phyloP scores from a whole-genome alignment of 2,797 vertebrate genomes.

The Acanthornis magna region DNA sequence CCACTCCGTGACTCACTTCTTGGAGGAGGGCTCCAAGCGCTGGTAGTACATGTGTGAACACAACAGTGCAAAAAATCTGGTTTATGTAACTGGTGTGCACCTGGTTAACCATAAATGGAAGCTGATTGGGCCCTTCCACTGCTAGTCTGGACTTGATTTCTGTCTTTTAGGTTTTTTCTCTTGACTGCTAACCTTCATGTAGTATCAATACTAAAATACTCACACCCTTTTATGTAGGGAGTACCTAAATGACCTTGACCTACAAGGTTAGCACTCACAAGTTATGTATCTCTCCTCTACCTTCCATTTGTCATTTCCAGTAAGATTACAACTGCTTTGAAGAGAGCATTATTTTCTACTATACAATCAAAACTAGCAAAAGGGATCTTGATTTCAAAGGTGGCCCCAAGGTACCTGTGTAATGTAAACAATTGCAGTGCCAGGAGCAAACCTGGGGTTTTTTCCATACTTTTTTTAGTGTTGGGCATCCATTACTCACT shows the following conservation, averaged over 20 bases:
- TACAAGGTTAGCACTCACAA: neutral
- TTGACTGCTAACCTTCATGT: neutral
- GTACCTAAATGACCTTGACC: neutral
- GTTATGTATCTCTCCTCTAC: neutral
- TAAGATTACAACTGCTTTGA: neutral
- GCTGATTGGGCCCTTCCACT: fast-evolving
- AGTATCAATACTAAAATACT: neutral
- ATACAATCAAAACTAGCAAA: neutral
- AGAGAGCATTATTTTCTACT: neutral
- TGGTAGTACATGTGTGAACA: fast-evolving
- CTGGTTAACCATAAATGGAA: neutral
- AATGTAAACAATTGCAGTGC: neutral
- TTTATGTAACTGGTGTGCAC: neutral
- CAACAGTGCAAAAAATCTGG: neutral
- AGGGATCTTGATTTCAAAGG: neutral
- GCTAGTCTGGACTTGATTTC: neutral
- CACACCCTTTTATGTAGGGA: neutral
- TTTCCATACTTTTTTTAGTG: neutral
- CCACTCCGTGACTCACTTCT: fast-evolving
- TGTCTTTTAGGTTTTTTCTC: neutral
- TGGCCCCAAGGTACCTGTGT: neutral
- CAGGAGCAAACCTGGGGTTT: neutral
- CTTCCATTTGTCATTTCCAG: neutral
- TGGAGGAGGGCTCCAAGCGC: neutral
- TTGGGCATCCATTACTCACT: neutral